phyloP scores from a whole-genome alignment of 2,113 vertebrate genomes.

The Oryzias javanicus region DNA sequence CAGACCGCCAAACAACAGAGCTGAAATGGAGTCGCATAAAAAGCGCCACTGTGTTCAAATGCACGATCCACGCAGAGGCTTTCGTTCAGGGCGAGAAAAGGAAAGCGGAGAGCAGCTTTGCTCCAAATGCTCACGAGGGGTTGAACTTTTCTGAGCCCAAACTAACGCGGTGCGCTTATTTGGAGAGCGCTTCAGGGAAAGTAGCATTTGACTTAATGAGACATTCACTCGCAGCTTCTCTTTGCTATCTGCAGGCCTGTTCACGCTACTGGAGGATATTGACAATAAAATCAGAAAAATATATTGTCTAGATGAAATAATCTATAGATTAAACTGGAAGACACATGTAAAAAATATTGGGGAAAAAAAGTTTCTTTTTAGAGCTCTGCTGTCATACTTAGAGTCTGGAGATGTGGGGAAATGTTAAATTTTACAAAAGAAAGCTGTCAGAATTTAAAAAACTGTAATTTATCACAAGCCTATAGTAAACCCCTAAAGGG shows the following conservation, averaged over 20 bases:
- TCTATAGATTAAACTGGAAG: no score
- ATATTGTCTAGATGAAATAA: no score
- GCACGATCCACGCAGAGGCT: conserved; percentile 92
- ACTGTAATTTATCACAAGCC: no score
- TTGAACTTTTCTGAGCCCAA: conserved; percentile 88
- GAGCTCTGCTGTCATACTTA: no score
- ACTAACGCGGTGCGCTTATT: conserved; percentile 94
- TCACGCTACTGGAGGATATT: conserved; percentile 79
- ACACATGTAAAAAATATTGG: no score
- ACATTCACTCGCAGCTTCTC: conserved; percentile 90
- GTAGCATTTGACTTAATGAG: conserved; percentile 95
- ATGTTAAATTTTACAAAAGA: no score
- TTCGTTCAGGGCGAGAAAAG: conserved; percentile 85
- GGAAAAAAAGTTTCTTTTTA: no score
- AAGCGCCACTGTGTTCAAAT: conserved; percentile 92
- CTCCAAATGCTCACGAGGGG: conserved; percentile 96
- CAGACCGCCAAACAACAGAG: conserved; percentile 79
- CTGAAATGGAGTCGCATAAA: conserved; percentile 89
- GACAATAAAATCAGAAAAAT: no score
- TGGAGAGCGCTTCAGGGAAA: conserved; percentile 90
- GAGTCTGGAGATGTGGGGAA: no score
- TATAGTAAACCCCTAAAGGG: no score
- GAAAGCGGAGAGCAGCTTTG: conserved; percentile 93
- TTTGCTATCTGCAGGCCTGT: conserved; percentile 60
- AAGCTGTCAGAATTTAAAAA: no score